phyloP scores from a whole-genome alignment of 2,113 vertebrate genomes.

The Bucco capensis region DNA sequence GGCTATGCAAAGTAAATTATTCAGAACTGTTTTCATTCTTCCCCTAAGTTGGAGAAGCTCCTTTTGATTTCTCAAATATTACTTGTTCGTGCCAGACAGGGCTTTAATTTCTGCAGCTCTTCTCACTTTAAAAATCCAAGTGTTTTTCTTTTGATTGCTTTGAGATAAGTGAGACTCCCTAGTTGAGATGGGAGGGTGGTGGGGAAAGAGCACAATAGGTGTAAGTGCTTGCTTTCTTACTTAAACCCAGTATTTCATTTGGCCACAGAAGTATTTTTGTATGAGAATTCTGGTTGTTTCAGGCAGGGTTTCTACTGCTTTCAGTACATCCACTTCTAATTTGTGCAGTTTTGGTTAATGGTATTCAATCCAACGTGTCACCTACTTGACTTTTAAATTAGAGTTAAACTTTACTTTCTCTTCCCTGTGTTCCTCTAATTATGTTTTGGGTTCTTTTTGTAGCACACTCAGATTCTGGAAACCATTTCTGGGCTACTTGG shows the following conservation, averaged over 20 bases:
- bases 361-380: background rate
- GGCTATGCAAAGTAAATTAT: slow-evolving; percentile 43
- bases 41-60: slow-evolving; percentile 39
- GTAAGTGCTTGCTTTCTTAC: slow-evolving; percentile 16
- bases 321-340: background rate
- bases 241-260: slow-evolving; percentile 25
- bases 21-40: slow-evolving; percentile 31
- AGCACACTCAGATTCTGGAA: background rate
- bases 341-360: background rate
- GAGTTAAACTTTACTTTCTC: background rate
- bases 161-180: slow-evolving; percentile 28
- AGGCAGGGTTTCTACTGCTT: slow-evolving; percentile 23
- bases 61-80: slow-evolving; percentile 34
- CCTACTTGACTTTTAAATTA: background rate
- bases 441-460: background rate
- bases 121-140: background rate
- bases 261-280: slow-evolving; percentile 9
- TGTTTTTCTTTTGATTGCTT: slow-evolving; percentile 27
- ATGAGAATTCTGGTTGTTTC: slow-evolving; percentile 1
- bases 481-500: background rate
- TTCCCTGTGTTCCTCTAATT: background rate
- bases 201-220: background rate
- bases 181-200: background rate
- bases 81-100: background rate
- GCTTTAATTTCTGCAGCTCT: slow-evolving; percentile 22